Evolutionary conservation across 1,140 invertebrate genomes (phyloP), one percentile per base, ranked within the genome.

Genomic region (Drosophila burlai): DNA sequence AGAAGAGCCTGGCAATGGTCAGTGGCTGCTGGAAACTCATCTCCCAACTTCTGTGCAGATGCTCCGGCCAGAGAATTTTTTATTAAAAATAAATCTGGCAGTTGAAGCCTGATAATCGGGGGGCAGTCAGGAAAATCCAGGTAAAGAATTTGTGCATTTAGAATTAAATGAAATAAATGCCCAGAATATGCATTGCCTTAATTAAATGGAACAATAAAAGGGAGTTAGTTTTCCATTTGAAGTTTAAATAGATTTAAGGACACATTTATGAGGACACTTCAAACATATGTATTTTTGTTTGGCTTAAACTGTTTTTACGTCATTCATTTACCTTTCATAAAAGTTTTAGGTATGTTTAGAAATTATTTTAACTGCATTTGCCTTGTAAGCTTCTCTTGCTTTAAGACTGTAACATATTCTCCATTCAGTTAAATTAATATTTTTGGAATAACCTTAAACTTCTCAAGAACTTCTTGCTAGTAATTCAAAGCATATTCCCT

Each of bases 1-100:
- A 47, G 42, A 65, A 47, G 42, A 65, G 42, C 9, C 36, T 16
- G 16, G 18, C 52, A 26, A 15, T 60, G 65, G 65, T 58, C 68
- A 72, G 26, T 31, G 66, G 45, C 45, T 38, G 60, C 46, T 52
- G 47, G 36, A 40, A 42, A 31, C 36, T 55, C 62, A 52, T 66
- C 47, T 50, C 18, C 34, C 10, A 68, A 42, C 26, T 50, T 38
- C 11, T 40, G 34, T 15, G 21, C 46, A 24, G 49, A 64, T 47
- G 34, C 52, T 38, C 34, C 24, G 18, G 18, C 13, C 52, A 24
- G 18, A 24, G 34, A 55, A 42, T 40, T 64, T 65, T 50, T 42
- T 50, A 47, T 68, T 65, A 68, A 42, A 64, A 50, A 52, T 36
- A 52, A 66, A 65, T 34, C 61, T 29, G 36, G 9, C 26, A n/a